phyloP scores from a whole-genome alignment of 2,888 invertebrate species.

The Colletes collaris region DNA sequence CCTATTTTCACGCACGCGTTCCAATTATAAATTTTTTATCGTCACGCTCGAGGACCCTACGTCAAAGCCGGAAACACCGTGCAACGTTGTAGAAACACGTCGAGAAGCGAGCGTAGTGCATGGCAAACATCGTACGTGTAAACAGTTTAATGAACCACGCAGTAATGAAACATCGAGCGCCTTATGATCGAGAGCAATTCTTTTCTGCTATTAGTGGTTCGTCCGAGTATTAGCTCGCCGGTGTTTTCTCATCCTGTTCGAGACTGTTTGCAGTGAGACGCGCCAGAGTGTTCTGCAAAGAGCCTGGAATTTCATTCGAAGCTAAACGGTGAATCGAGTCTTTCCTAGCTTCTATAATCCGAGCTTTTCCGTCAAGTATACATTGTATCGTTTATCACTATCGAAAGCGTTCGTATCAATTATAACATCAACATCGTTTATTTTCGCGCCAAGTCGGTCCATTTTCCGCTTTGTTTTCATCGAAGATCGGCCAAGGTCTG shows the following conservation, averaged over 20 bases:
- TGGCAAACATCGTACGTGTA: neutral
- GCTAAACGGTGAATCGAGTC: neutral
- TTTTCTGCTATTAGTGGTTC: conserved; percentile 9
- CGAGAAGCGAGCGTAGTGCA: neutral
- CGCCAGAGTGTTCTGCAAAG: conserved; percentile 2
- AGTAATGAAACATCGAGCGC: conserved; percentile 6
- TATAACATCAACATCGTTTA: too few relatives aligned
- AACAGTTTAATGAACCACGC: neutral
- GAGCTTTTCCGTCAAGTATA: too few relatives aligned
- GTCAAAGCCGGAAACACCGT: too few relatives aligned
- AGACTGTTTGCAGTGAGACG: conserved; percentile 9
- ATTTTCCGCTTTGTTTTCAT: conserved; percentile 4
- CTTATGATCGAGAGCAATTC: conserved; percentile 12
- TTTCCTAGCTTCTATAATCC: too few relatives aligned
- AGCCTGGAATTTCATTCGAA: conserved; percentile 16
- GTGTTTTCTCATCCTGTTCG: neutral
- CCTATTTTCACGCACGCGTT: too few relatives aligned
- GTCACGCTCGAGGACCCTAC: too few relatives aligned
- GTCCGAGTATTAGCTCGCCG: conserved; percentile 18
- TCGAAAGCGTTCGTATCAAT: too few relatives aligned
- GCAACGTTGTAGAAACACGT: neutral
- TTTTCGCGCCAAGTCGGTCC: conserved; percentile 7
- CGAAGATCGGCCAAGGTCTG: neutral
- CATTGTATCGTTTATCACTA: too few relatives aligned
- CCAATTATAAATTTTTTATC: too few relatives aligned